Conservation (phyloP, 2,113 vertebrate species). For the Capreolus pygargus region DNA sequence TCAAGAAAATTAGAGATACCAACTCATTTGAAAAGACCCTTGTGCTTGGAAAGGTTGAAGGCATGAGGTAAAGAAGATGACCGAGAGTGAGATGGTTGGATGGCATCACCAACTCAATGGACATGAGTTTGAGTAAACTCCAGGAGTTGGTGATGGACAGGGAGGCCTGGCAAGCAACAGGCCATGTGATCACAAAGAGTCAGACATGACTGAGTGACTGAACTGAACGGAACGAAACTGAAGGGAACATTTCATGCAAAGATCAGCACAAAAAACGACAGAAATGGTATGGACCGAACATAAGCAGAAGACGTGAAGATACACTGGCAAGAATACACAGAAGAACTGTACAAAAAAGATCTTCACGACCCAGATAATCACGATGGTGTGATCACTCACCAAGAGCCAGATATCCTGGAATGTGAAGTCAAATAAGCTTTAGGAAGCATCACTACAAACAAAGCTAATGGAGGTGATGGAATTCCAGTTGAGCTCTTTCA, state of each 20-base stretch:
- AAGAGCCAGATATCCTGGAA: not conserved
- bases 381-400: not conserved
- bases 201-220: not conserved
- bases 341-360: not conserved
- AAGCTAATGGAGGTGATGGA: not conserved
- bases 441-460: not conserved
- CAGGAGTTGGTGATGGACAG: not conserved
- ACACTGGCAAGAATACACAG: not conserved
- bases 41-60: not conserved
- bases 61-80: not conserved
- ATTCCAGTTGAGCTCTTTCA: too few species aligned
- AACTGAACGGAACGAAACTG: not conserved
- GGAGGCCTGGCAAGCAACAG: not conserved
- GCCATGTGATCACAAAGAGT: not conserved
- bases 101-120: rapidly evolving
- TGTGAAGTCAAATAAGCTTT: not conserved
- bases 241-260: not conserved
- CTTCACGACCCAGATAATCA: not conserved
- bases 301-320: not conserved
- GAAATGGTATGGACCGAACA: not conserved
- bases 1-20: not conserved
- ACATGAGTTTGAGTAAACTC: not conserved
- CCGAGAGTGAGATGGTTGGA: not conserved
- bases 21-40: not conserved
- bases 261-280: not conserved